Percentiles rank a stretch among this genome's conserved stretches.
These are phyloP conservation scores for Amphiprion ocellaris DNA, from an alignment of 2,113 vertebrate genomes.

Conservation along the genomic window DNA sequence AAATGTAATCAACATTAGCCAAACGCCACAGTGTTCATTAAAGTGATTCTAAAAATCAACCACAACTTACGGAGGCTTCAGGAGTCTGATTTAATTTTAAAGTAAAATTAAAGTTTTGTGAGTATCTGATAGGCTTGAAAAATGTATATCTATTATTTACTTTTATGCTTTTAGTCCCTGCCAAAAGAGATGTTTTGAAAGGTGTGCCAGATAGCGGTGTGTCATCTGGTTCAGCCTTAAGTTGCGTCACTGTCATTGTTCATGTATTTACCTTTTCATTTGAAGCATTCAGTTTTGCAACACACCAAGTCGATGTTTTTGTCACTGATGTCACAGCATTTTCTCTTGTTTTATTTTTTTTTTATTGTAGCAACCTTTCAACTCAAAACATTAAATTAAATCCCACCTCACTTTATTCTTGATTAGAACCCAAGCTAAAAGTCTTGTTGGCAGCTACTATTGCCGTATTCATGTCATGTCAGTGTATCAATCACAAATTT, in stretches of 20 bases:
- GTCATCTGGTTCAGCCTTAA: not conserved
- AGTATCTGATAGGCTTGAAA: not conserved
- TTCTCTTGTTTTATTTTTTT: no score
- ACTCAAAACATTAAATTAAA: no score
- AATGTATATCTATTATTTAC: not conserved
- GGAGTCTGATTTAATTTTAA: not conserved
- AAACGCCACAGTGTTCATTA: not conserved
- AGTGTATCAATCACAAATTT: no score
- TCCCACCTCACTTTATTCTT: no score
- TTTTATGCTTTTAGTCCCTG: no score
- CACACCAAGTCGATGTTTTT: not conserved
- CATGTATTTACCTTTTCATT: not conserved
- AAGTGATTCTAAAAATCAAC: not conserved
- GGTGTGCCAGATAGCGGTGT: slow-evolving; percentile 2
- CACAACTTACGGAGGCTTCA: not conserved
- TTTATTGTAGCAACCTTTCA: not conserved
- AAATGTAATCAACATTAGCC: not conserved
- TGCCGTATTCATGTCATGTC: no score
- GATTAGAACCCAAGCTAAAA: no score
- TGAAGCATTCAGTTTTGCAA: not conserved
- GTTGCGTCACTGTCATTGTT: not conserved
- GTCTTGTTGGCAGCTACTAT: no score
- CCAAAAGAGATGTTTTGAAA: not conserved
- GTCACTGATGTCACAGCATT: slow-evolving; percentile 4
- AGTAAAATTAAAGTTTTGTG: not conserved